Conservation (phyloP, 2,113 vertebrate species). For the Phaetusa simplex region DNA sequence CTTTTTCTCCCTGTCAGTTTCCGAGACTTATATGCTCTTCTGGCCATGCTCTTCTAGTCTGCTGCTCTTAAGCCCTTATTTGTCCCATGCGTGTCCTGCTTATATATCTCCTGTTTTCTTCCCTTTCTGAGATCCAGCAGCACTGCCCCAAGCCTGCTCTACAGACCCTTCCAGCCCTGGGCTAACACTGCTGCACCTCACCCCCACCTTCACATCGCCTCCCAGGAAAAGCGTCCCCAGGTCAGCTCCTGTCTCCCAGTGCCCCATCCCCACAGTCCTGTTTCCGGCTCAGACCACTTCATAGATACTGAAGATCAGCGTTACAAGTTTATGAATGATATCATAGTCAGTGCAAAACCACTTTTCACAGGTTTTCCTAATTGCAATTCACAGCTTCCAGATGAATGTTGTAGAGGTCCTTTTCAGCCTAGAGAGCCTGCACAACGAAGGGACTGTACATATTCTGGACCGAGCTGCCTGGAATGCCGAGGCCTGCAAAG, state of each 20-base stretch:
- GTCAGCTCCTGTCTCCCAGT: neutral
- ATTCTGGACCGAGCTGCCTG: rapidly evolving
- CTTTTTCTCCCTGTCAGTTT: neutral
- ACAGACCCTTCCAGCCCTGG: rapidly evolving
- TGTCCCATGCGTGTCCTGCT: too few relatives aligned
- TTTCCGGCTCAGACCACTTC: neutral
- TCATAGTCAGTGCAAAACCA: rapidly evolving
- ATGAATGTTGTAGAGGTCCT: neutral
- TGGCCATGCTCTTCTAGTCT: neutral
- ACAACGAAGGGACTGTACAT: rapidly evolving
- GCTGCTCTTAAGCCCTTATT: neutral
- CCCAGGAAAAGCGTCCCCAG: neutral
- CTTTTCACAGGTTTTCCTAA: neutral
- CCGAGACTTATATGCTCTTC: neutral
- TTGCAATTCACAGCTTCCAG: neutral
- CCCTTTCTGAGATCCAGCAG: neutral
- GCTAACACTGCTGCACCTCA: too few relatives aligned
- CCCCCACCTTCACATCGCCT: rapidly evolving
- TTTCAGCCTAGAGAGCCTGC: neutral
- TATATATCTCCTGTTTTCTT: neutral
- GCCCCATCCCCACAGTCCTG: too few relatives aligned
- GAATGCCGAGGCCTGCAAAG: rapidly evolving
- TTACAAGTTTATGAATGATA: neutral
- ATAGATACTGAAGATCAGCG: rapidly evolving
- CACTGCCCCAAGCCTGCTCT: rapidly evolving